Evolutionary conservation across 2,113 vertebrate genomes (phyloP), one percentile per base, ranked within the genome.

Genomic region (Cebidichthys violaceus): DNA sequence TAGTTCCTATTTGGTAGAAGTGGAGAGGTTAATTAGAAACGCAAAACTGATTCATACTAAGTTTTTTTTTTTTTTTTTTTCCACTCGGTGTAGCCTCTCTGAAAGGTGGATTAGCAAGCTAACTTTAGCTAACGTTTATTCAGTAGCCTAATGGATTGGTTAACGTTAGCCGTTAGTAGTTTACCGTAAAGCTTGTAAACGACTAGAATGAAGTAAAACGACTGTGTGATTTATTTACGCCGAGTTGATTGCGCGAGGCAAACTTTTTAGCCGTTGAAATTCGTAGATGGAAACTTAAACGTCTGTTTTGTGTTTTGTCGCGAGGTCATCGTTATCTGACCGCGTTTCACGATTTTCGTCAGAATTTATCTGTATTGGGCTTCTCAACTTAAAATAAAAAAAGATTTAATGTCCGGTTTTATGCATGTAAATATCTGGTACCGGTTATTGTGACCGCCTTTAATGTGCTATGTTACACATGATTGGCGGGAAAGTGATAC

Each of bases 401-500:
- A 2, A 3, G 1, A 0, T 18, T 35, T 15, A 5, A 9, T 20
- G 3, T 0, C 10, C 0, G 6, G 0, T 9, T 24, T 0, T 1
- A 4, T 24, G 15, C 18, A 0, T n/a, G 22, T 1, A 0, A 29
- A 8, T 47, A 24, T 29, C 20, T 10, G 7, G 4, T 0, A 2
- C 2, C 8, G 2, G 2, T 27, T 39, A 2, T 29, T 1, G 4
- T 11, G 47, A 4, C 29, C 45, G 39, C 50, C 14, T 70, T 84
- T 80, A 62, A 61, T 82, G 13, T 78, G 57, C 75, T 76, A 64
- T 43, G 57, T 81, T 73, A 64, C 35, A 45, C 60, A 17, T 67
- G 60, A 24, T 89, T 92, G 92, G 92, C 91, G 92, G 91, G 91
- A 93, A 94, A 90, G 72, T 24, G 33, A 11, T 18, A 22, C 60